Evolutionary conservation across 2,888 invertebrate genomes (phyloP), one percentile per base, ranked within the genome.

Genomic region (Aphrophora alni): DNA sequence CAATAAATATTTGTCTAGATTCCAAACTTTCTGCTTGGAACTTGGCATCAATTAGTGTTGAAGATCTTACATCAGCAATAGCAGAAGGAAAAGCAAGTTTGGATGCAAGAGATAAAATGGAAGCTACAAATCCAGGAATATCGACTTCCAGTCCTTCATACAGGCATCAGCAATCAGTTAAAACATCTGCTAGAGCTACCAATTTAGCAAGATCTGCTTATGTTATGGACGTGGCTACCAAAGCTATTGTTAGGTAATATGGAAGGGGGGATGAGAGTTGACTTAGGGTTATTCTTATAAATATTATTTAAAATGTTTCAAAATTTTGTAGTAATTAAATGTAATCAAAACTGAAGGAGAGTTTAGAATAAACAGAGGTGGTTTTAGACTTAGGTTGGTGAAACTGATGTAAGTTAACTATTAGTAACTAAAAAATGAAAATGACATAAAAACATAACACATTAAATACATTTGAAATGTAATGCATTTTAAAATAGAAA

Each of bases 131-230:
- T 25, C 78, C 83, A 12, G 51, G 79, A 17, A 80, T 85, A 26
- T 78, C 80, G 24, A 38, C 74, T 10, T 82, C 84, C 59, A 83
- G 84, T 27, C 84, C 85, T 21, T 84, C 85, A 21, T 85, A 83
- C 83, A 90, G 92, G 68, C 95, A 95, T 76, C 95, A 94, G 86
- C 90, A 92, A 75, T 92, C 94, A 0, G 90, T 94, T 0, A 92
- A 92, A 75, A 93, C 94, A 0, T 90, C 91, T 0, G 87, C 89
- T 0, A 90, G 89, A 51, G 92, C 94, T 0, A 91, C 92, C 24
- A 90, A 91, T 1, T 83, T 95, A 69, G 92, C 95, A 0, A 89
- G 92, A 12, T 89, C 91, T 0, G 96, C 94, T 0, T 93, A 92
- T 85, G 91, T 92, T 0, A 92, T 93, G 83, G 93, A 94, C 84